Conservation (phyloP, 2,888 invertebrate genomes). For the Melanostoma scalare region DNA sequence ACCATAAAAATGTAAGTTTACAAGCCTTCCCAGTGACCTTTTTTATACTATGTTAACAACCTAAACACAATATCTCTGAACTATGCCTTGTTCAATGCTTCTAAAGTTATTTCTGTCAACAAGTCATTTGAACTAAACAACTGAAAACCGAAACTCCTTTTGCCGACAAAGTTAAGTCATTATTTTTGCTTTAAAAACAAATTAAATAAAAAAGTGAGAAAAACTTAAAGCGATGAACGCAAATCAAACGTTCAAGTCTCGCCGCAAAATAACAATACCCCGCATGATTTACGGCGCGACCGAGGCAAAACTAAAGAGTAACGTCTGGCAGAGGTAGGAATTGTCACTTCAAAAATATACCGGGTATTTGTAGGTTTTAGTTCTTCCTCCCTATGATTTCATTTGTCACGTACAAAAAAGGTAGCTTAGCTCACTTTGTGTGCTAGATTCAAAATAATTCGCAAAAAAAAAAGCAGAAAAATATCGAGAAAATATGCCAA, state of each 20-base stretch:
- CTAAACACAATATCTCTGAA: too few relatives aligned
- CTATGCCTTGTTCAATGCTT: too few relatives aligned
- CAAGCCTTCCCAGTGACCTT: too few relatives aligned
- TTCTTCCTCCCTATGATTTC: not conserved
- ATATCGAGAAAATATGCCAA: slow-evolving; percentile 7
- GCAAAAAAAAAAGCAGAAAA: not conserved
- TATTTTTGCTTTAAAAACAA: slow-evolving; percentile 28
- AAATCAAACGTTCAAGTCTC: slow-evolving; percentile 28
- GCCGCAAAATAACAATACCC: slow-evolving; percentile 15
- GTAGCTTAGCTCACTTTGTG: slow-evolving; percentile 8
- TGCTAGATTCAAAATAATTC: slow-evolving; percentile 15
- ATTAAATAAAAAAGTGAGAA: slow-evolving; percentile 13
- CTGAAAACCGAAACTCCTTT: slow-evolving; percentile 29
- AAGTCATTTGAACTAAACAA: slow-evolving; percentile 48
- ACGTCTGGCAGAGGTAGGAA: slow-evolving; percentile 17
- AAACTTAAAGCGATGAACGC: slow-evolving; percentile 44
- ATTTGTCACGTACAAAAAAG: slow-evolving; percentile 26
- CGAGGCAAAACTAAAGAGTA: not conserved
- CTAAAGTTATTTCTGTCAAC: slow-evolving; percentile 36
- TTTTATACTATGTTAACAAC: too few relatives aligned
- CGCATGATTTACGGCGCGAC: not conserved
- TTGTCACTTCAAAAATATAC: slow-evolving; percentile 24
- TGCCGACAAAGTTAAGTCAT: slow-evolving; percentile 30
- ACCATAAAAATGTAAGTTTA: too few relatives aligned
- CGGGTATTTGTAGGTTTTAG: slow-evolving; percentile 7